Evolutionary conservation across 2,888 invertebrate genomes (phyloP).

Genomic region (Cerceris ruficornis): DNA sequence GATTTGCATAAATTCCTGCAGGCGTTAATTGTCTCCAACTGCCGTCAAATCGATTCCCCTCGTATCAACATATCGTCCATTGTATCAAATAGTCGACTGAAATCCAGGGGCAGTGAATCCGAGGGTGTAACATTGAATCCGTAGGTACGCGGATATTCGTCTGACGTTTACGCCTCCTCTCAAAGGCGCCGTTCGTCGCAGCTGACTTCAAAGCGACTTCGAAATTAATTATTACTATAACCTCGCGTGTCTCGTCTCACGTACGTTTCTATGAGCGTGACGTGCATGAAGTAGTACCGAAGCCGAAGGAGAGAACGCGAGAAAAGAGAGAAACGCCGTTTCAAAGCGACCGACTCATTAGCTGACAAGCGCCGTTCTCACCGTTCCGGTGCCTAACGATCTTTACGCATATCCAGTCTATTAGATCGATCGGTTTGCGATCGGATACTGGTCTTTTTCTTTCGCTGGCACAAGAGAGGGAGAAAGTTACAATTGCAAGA

Average conservation of each 20-base stretch:
- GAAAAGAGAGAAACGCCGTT: slow-evolving; percentile 62
- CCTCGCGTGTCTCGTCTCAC: slow-evolving; percentile 65
- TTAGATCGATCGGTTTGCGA: slow-evolving; percentile 36
- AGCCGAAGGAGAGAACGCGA: slow-evolving; percentile 32
- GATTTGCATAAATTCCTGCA: slow-evolving; percentile 50
- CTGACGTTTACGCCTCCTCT: slow-evolving; percentile 59
- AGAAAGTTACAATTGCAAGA: background rate
- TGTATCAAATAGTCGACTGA: slow-evolving; percentile 22
- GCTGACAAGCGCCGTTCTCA: slow-evolving; percentile 59
- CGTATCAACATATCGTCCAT: slow-evolving; percentile 49
- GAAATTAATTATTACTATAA: slow-evolving; percentile 77
- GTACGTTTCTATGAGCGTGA: slow-evolving; percentile 58
- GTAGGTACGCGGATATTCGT: slow-evolving; percentile 46
- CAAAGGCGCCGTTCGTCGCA: slow-evolving; percentile 63
- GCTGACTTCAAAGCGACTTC: slow-evolving; percentile 75
- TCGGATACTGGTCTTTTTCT: background rate
- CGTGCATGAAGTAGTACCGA: slow-evolving; percentile 40
- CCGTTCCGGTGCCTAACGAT: slow-evolving; percentile 34
- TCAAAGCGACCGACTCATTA: slow-evolving; percentile 75
- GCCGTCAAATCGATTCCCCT: slow-evolving; percentile 53
- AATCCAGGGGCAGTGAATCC: slow-evolving; percentile 48
- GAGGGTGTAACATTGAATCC: slow-evolving; percentile 12
- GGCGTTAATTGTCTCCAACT: slow-evolving; percentile 46
- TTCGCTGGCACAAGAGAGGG: background rate
- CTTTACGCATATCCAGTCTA: slow-evolving; percentile 29